Evolutionary conservation across 1,140 invertebrate species (phyloP).

Genomic region (Condylostylus longicornis): DNA sequence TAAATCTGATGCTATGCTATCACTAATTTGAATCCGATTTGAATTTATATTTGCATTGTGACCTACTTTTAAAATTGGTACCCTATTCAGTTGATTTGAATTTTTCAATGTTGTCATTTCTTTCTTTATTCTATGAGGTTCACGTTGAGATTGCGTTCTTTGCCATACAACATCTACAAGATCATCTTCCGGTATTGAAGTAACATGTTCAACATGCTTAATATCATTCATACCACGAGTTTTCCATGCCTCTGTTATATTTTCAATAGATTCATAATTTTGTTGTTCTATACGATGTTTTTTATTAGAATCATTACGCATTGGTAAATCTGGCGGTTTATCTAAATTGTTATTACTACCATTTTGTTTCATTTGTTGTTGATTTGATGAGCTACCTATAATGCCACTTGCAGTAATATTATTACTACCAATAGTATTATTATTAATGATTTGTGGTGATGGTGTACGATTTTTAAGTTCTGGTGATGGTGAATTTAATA

Average conservation of each 20-base stretch:
- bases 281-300: conserved; percentile 13
- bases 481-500: conserved; percentile 19
- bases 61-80: too few relatives aligned
- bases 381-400: too few relatives aligned
- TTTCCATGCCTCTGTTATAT: conserved; percentile 54
- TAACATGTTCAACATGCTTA: conserved; percentile 41
- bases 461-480: conserved; percentile 8
- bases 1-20: too few relatives aligned
- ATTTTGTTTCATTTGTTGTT: too few relatives aligned
- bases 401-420: too few relatives aligned
- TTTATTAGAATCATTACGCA: conserved; percentile 20
- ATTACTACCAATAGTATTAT: conserved; percentile 1
- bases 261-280: conserved; percentile 30
- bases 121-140: conserved; percentile 21
- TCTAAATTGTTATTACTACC: neutral
- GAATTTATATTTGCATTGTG: too few relatives aligned
- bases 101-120: conserved; percentile 10
- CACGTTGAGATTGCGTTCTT: conserved; percentile 27
- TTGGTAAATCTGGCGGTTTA: conserved; percentile 19
- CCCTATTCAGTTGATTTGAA: conserved; percentile 2
- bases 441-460: neutral
- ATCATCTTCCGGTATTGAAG: conserved; percentile 24
- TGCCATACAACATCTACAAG: conserved; percentile 21
- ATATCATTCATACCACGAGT: conserved; percentile 57
- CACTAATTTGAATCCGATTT: too few relatives aligned